Conservation (phyloP, 2,888 invertebrate genomes). For the Lumbricus terrestris region DNA sequence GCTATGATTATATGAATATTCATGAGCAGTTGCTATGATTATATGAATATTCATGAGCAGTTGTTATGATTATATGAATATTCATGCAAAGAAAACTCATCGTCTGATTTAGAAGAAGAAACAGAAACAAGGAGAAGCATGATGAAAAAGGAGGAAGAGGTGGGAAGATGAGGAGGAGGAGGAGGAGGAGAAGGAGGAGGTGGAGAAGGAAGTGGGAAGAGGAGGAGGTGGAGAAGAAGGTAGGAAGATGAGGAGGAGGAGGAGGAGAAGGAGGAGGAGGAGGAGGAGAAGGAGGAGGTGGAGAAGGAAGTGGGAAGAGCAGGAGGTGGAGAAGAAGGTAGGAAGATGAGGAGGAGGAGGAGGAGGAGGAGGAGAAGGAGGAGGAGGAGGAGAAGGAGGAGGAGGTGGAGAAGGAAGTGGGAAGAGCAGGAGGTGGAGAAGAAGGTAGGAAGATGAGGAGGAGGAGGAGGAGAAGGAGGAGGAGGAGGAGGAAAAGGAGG, state of each 20-base stretch:
- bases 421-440: background rate
- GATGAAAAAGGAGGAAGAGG: no score
- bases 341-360: background rate
- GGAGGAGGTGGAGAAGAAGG: background rate
- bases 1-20: no score
- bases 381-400: conserved; percentile 3
- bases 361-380: background rate
- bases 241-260: background rate
- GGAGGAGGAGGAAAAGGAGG: background rate
- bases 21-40: no score
- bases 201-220: background rate
- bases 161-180: no score
- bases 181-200: background rate
- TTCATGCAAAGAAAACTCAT: background rate
- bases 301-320: background rate
- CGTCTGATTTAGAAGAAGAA: background rate
- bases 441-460: no score
- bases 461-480: background rate
- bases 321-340: background rate
- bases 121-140: no score
- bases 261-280: background rate
- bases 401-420: background rate
- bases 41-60: no score
- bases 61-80: no score
- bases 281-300: background rate